phyloP scores from a whole-genome alignment of 2,888 invertebrate genomes.

The Anarsia innoxiella region DNA sequence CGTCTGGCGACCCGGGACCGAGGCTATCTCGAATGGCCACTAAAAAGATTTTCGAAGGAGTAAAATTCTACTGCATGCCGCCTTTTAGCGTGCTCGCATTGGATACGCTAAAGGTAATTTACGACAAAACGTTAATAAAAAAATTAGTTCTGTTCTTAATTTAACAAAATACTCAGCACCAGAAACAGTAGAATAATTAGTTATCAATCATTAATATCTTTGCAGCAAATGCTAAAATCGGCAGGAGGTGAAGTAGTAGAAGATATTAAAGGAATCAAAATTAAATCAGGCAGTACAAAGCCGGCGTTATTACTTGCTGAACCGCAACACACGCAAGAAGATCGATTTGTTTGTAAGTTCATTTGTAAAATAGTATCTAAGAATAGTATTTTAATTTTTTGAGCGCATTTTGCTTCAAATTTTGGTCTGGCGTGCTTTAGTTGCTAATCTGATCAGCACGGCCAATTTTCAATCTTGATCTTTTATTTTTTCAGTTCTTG shows the following conservation, averaged over 20 bases:
- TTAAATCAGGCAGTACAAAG: background rate
- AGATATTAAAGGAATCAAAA: conserved; percentile 17
- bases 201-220: conserved; percentile 1
- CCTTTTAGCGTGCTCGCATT: conserved; percentile 59
- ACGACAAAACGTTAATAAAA: too few species aligned
- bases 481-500: conserved; percentile 40
- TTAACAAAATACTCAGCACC: background rate
- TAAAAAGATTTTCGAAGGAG: conserved; percentile 59
- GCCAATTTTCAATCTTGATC: background rate
- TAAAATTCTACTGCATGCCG: conserved; percentile 66
- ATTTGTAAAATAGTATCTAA: too few species aligned
- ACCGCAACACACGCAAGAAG: conserved; percentile 57
- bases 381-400: too few species aligned
- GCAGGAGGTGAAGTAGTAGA: conserved; percentile 52
- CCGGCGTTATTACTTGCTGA: conserved; percentile 55
- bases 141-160: background rate
- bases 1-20: conserved; percentile 69
- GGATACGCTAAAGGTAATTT: conserved; percentile 43
- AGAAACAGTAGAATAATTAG: too few species aligned
- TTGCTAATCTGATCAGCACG: too few species aligned
- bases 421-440: too few species aligned
- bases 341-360: conserved; percentile 55
- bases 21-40: conserved; percentile 52
- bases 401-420: too few species aligned
- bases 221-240: conserved; percentile 48